phyloP scores from a whole-genome alignment of 2,113 vertebrate genomes.

The Varanus salvator region DNA sequence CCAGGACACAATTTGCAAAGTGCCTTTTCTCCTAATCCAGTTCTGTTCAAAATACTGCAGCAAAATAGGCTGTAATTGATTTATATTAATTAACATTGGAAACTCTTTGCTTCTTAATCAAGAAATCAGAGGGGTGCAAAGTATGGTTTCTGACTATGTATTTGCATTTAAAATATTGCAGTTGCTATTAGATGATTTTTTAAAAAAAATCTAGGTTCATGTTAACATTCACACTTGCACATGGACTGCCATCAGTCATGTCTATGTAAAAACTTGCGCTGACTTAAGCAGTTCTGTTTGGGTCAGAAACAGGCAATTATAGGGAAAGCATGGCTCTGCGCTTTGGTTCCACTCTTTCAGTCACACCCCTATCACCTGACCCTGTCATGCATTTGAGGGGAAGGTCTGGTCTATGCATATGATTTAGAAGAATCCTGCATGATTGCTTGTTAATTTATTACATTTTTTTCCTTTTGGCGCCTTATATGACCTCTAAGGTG shows the following conservation, averaged over 20 bases:
- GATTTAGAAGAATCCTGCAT: background rate
- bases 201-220: constrained; percentile 39
- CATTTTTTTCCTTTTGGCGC: background rate
- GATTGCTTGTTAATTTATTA: background rate
- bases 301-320: too few relatives aligned
- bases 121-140: constrained; percentile 53
- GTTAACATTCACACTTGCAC: constrained; percentile 64
- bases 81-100: constrained; percentile 63
- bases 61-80: constrained; percentile 61
- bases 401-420: background rate
- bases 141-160: constrained; percentile 42
- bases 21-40: constrained; percentile 66
- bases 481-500: background rate
- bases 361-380: too few relatives aligned
- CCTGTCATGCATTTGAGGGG: background rate
- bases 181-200: background rate
- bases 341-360: background rate
- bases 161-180: constrained; percentile 67
- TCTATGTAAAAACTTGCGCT: constrained; percentile 56
- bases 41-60: constrained; percentile 63
- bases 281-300: too few relatives aligned
- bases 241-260: constrained; percentile 73
- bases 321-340: background rate
- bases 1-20: constrained; percentile 53
- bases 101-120: constrained; percentile 65